Evolutionary conservation across 2,113 vertebrate genomes (phyloP).

Genomic region (Octodon degus): DNA sequence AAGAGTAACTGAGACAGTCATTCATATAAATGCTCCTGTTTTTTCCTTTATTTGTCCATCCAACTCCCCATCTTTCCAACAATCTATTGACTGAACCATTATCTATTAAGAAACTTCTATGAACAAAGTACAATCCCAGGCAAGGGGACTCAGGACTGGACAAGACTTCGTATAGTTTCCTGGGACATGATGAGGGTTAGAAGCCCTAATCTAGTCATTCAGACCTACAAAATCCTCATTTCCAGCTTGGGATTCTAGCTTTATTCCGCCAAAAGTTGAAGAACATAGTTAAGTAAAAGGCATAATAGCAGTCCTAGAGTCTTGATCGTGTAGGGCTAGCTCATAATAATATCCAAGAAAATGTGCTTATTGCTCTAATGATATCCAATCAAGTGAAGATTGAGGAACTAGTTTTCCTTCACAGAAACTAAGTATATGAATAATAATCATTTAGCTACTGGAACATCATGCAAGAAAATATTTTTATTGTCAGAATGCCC

Average conservation of each 20-base stretch:
- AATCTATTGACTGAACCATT: background rate
- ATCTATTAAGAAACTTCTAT: background rate
- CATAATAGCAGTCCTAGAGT: background rate
- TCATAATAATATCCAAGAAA: background rate
- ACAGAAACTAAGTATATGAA: background rate
- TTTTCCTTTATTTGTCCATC: background rate
- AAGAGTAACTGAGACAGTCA: too few relatives aligned
- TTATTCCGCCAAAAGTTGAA: slow-evolving; percentile 3
- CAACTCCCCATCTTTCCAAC: background rate
- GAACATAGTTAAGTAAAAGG: background rate
- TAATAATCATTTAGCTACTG: background rate
- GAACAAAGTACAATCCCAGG: background rate
- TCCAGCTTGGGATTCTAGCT: background rate
- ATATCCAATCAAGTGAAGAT: background rate
- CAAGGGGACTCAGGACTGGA: background rate
- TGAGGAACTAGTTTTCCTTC: background rate
- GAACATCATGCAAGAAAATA: background rate
- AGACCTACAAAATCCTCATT: background rate
- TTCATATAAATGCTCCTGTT: background rate
- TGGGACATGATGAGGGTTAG: background rate
- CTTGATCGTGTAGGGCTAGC: background rate
- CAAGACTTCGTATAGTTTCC: background rate
- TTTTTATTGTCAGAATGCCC: background rate
- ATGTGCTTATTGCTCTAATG: background rate
- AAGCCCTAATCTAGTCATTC: background rate